Percentiles rank a stretch among this genome's conserved stretches.
These are phyloP conservation scores for Cephalopterus ornatus DNA, from an alignment of 2,113 vertebrate species.

Conservation along the genomic window DNA sequence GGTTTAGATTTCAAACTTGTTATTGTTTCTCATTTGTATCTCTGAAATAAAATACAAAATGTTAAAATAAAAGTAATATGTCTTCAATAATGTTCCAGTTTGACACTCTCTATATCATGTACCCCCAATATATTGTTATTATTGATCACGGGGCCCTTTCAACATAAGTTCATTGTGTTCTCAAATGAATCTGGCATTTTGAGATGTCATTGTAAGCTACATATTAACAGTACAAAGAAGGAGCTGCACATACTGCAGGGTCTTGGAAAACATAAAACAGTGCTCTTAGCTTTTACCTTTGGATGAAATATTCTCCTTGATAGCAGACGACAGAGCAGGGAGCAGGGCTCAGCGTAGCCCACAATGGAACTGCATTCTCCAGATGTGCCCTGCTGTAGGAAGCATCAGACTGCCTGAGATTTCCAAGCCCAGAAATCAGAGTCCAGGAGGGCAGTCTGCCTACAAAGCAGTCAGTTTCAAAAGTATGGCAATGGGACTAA, in stretches of 20 bases:
- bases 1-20: background rate
- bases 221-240: slow-evolving; percentile 17
- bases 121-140: background rate
- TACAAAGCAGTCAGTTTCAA: background rate
- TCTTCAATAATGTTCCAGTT: background rate
- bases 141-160: background rate
- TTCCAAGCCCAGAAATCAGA: background rate
- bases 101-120: background rate
- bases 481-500: background rate
- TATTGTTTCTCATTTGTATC: background rate
- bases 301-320: slow-evolving; percentile 49
- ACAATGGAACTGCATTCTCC: slow-evolving; percentile 34
- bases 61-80: background rate
- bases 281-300: slow-evolving; percentile 51
- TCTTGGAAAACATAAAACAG: slow-evolving; percentile 45
- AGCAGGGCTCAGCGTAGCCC: background rate
- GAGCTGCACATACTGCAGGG: background rate
- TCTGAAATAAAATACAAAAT: background rate
- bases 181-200: background rate
- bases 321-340: slow-evolving; percentile 35
- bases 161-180: background rate
- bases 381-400: slow-evolving; percentile 15
- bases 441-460: background rate
- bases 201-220: background rate
- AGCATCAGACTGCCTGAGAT: background rate